phyloP scores from a whole-genome alignment of 2,113 vertebrate genomes.

The Solea senegalensis region DNA sequence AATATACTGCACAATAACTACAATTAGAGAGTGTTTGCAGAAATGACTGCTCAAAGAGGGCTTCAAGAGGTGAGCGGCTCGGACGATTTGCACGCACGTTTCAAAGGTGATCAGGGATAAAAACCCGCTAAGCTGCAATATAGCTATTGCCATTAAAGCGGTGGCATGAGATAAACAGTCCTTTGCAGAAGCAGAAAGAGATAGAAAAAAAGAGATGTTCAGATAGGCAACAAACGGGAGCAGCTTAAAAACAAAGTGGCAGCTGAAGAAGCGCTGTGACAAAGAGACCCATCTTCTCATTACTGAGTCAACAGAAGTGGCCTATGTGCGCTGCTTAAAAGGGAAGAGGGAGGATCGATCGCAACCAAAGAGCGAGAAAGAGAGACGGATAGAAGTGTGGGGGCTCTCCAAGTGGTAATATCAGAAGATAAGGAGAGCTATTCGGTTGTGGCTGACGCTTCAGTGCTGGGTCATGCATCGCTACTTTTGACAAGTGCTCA shows the following conservation, averaged over 20 bases:
- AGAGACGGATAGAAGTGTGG: constrained; percentile 45
- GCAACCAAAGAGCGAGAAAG: constrained; percentile 27
- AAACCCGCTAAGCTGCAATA: constrained; percentile 19
- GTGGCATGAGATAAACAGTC: constrained; percentile 54
- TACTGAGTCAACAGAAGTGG: constrained; percentile 62
- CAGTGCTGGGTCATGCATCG: constrained; percentile 57
- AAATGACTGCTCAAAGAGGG: constrained; percentile 24
- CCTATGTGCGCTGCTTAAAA: constrained; percentile 45
- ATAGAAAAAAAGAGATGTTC: constrained; percentile 57
- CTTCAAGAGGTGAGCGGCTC: constrained; percentile 32
- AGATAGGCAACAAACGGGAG: constrained; percentile 51
- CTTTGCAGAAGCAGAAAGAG: constrained; percentile 42
- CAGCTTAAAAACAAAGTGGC: constrained; percentile 34
- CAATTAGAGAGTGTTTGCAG: constrained; percentile 48
- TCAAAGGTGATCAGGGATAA: constrained; percentile 42
- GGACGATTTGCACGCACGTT: constrained; percentile 32
- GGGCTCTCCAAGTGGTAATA: constrained; percentile 52
- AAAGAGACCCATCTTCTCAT: constrained; percentile 64
- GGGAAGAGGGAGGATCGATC: constrained; percentile 35
- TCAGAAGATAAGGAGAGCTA: constrained; percentile 72
- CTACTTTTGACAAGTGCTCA: constrained; percentile 69
- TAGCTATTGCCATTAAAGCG: constrained; percentile 38
- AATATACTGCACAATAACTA: constrained; percentile 49
- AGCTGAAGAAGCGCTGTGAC: constrained; percentile 40
- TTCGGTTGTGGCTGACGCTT: constrained; percentile 61